Conservation (phyloP, 2,888 invertebrate genomes). For the Vandiemenella viatica region DNA sequence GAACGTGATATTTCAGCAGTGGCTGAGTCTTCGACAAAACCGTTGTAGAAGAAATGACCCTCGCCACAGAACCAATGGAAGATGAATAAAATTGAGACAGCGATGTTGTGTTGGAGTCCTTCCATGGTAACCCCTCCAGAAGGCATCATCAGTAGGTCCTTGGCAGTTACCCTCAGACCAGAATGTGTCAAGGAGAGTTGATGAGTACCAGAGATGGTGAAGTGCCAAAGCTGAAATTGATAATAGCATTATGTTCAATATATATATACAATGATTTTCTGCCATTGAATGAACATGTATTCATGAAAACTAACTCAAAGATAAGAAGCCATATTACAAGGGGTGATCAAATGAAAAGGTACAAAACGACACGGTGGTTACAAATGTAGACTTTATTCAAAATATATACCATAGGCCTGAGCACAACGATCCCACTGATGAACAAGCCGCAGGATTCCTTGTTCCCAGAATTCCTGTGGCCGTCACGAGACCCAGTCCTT, state of each 20-base stretch:
- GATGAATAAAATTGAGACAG: slow-evolving; percentile 48
- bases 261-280: not conserved
- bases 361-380: too few relatives aligned
- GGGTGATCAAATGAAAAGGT: too few relatives aligned
- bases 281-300: not conserved
- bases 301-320: too few relatives aligned
- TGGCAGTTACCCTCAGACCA: slow-evolving; percentile 28
- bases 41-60: slow-evolving; percentile 49
- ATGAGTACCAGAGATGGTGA: slow-evolving; percentile 38
- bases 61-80: slow-evolving; percentile 51
- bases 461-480: too few relatives aligned
- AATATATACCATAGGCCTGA: too few relatives aligned
- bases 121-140: slow-evolving; percentile 44
- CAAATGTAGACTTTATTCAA: too few relatives aligned
- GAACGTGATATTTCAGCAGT: slow-evolving; percentile 59
- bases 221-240: not conserved
- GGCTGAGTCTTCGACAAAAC: slow-evolving; percentile 54
- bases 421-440: too few relatives aligned
- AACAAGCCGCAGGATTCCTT: too few relatives aligned
- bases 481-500: too few relatives aligned
- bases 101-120: slow-evolving; percentile 47
- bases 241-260: not conserved
- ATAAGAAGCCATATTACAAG: too few relatives aligned
- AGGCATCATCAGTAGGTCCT: slow-evolving; percentile 41
- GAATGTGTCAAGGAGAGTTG: slow-evolving; percentile 34